phyloP scores from a whole-genome alignment of 2,888 invertebrate species.

The Plebejus argus region DNA sequence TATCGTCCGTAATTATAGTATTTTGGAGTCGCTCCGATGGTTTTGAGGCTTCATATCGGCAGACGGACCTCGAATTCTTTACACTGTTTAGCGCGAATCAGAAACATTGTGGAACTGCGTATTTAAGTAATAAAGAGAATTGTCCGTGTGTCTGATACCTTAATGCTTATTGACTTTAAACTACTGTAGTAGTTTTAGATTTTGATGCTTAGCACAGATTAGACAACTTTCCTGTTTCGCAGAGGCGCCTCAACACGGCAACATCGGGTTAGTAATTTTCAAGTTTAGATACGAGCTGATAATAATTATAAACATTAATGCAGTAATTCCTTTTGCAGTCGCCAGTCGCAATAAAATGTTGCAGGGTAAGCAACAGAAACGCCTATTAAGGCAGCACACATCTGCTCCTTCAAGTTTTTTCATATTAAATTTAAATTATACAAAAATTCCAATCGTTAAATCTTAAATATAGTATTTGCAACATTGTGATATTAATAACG shows the following conservation, averaged over 20 bases:
- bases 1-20: constrained; percentile 50
- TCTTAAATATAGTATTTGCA: constrained; percentile 50
- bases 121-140: not conserved
- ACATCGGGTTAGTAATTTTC: not conserved
- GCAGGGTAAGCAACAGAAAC: constrained; percentile 1
- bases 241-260: too few species aligned
- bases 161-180: too few species aligned
- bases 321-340: constrained; percentile 7
- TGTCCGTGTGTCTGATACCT: not conserved
- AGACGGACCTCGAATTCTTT: constrained; percentile 43
- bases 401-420: constrained; percentile 18
- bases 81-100: constrained; percentile 34
- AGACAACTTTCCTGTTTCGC: too few species aligned
- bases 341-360: not conserved
- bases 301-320: not conserved
- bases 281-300: not conserved
- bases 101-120: constrained; percentile 6
- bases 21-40: constrained; percentile 48
- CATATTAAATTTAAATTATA: constrained; percentile 34
- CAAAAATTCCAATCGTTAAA: constrained; percentile 43
- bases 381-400: not conserved
- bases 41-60: constrained; percentile 48
- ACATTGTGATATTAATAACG: constrained; percentile 58
- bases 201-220: too few species aligned
- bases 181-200: too few species aligned